Conservation (phyloP, 2,113 vertebrate genomes). For the Heterotis niloticus region DNA sequence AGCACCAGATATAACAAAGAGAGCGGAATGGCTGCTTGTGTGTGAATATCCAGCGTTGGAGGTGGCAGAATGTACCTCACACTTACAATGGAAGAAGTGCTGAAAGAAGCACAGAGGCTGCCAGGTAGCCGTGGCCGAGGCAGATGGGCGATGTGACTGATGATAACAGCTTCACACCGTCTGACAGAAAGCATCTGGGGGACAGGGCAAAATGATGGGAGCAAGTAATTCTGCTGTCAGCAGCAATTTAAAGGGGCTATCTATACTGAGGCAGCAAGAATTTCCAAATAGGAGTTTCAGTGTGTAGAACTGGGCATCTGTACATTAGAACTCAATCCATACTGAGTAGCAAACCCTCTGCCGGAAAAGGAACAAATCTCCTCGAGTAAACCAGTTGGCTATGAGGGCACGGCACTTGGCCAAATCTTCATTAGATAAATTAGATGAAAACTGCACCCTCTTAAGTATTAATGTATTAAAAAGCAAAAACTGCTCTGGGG, state of each 20-base stretch:
- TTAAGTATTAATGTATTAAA: too few relatives aligned
- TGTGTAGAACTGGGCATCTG: not conserved
- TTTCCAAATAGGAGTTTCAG: conserved; percentile 39
- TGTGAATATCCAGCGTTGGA: not conserved
- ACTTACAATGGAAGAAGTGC: conserved; percentile 22
- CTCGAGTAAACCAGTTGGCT: too few relatives aligned
- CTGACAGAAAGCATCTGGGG: conserved; percentile 63
- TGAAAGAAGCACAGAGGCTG: conserved; percentile 35
- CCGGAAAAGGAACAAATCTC: too few relatives aligned
- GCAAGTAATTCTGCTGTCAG: conserved; percentile 67
- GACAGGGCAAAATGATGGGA: conserved; percentile 60
- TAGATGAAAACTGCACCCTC: too few relatives aligned
- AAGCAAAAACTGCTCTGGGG: too few relatives aligned
- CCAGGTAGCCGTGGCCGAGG: conserved; percentile 48
- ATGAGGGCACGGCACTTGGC: too few relatives aligned
- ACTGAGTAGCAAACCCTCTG: too few relatives aligned
- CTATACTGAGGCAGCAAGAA: conserved; percentile 53
- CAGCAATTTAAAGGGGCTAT: conserved; percentile 61
- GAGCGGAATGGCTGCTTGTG: too few relatives aligned
- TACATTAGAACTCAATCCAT: too few relatives aligned
- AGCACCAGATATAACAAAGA: too few relatives aligned
- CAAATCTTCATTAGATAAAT: too few relatives aligned
- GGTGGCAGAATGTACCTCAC: not conserved
- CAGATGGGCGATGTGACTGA: conserved; percentile 58
- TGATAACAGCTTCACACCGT: conserved; percentile 48